A percentile compares a stretch with the other conserved stretches of the same genome.
phyloP scores from a whole-genome alignment of 2,113 vertebrate genomes.

The Balaenoptera acutorostrata region DNA sequence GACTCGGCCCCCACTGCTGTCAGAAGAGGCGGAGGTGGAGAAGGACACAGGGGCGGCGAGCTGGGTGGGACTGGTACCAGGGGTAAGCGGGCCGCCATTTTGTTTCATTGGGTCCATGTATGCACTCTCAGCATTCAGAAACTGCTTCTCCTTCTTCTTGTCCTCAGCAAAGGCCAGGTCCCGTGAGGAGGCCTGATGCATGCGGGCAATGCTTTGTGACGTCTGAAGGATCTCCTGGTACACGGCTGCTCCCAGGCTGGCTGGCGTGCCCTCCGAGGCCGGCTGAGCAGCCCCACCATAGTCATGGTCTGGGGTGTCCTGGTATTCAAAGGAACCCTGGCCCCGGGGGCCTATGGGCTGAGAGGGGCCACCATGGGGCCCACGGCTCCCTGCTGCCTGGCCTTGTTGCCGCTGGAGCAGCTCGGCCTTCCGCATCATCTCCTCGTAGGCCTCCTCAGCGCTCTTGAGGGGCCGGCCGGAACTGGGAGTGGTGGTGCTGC shows the following conservation, averaged over 20 bases:
- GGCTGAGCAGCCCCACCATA: slow-evolving; percentile 79
- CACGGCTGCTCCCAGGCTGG: slow-evolving; percentile 81
- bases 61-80: slow-evolving; percentile 96
- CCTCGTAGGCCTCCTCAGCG: slow-evolving; percentile 97
- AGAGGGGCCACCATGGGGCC: slow-evolving; percentile 78
- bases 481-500: slow-evolving; percentile 77
- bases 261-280: slow-evolving; percentile 77
- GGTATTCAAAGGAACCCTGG: slow-evolving; percentile 81
- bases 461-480: slow-evolving; percentile 93
- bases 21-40: slow-evolving; percentile 62
- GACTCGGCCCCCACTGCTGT: slow-evolving; percentile 78
- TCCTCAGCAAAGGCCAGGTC: slow-evolving; percentile 80
- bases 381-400: slow-evolving; percentile 79
- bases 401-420: slow-evolving; percentile 91
- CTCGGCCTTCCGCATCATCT: slow-evolving; percentile 99
- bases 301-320: slow-evolving; percentile 85
- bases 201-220: slow-evolving; percentile 81
- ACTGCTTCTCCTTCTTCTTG: slow-evolving; percentile 86
- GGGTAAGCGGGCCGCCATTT: slow-evolving; percentile 85
- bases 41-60: slow-evolving; percentile 91
- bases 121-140: slow-evolving; percentile 88
- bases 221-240: slow-evolving; percentile 94
- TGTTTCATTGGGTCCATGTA: slow-evolving; percentile 83
- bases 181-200: slow-evolving; percentile 83
- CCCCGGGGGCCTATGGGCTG: slow-evolving; percentile 77